phyloP scores from a whole-genome alignment of 2,888 invertebrate species.

The Pseudeuparius sepicola region DNA sequence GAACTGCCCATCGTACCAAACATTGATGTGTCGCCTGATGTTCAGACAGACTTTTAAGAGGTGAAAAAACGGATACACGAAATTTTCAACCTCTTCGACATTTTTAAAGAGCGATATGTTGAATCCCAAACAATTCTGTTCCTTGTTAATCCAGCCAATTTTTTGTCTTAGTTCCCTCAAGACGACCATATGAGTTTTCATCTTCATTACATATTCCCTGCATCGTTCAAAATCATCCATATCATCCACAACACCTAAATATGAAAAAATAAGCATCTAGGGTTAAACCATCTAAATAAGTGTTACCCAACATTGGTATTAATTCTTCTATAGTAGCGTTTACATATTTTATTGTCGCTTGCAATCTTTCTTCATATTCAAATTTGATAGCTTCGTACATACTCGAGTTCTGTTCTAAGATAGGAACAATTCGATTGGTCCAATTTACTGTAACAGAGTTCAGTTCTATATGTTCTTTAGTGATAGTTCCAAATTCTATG shows the following conservation, averaged over 20 bases:
- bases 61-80: slow-evolving; percentile 58
- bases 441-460: slow-evolving; percentile 79
- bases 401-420: slow-evolving; percentile 71
- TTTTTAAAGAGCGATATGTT: slow-evolving; percentile 66
- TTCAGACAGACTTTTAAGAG: slow-evolving; percentile 58
- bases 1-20: slow-evolving; percentile 91
- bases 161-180: slow-evolving; percentile 66
- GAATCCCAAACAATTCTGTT: slow-evolving; percentile 79
- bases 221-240: slow-evolving; percentile 69
- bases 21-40: slow-evolving; percentile 73
- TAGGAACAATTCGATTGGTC: slow-evolving; percentile 68
- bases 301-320: slow-evolving; percentile 44
- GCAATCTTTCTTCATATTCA: slow-evolving; percentile 73
- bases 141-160: slow-evolving; percentile 80
- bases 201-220: slow-evolving; percentile 66
- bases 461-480: slow-evolving; percentile 63
- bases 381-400: slow-evolving; percentile 73
- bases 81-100: slow-evolving; percentile 66
- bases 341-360: slow-evolving; percentile 57
- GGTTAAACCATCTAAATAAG: not conserved
- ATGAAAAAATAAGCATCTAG: not conserved
- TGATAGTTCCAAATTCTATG: slow-evolving; percentile 67
- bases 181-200: slow-evolving; percentile 65
- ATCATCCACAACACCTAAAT: slow-evolving; percentile 54
- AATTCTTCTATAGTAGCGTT: slow-evolving; percentile 62